Base-by-base conservation (phyloP, 2,797 vertebrate genomes). In the Arrhamphus sclerolepis region DNA sequence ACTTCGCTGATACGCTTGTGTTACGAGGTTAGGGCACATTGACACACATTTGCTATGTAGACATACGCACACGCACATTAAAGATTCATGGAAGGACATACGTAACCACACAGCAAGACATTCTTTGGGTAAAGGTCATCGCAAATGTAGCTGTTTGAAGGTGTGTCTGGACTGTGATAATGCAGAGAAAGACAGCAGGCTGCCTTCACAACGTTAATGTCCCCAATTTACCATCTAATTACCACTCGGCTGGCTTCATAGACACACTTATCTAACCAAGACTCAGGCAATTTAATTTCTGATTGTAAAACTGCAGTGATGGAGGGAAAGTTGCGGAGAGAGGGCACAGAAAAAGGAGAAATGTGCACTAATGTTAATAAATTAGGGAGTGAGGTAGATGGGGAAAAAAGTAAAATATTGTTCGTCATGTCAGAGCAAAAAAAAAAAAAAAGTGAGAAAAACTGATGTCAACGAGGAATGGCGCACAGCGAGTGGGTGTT, bases 241-340 rank as follows among this genome's bases (percentile, higher is more conserved):
- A 92, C 81, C 49, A 80, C 87, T 75, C 77, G 87, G 85, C 87
- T 56, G 81, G 87, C 90, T 93, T 93, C 92, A 92, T 90, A 91
- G 90, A 87, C 79, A 83, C 89, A 92, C 91, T 93, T 94, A 94
- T 93, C 92, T 92, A 89, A 86, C 89, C 66, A 82, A 84, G 91
- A 89, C 84, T 90, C 92, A 93, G 85, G 90, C 93, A 93, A 93
- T 93, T 93, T 92, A 91, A 94, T 92, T 91, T 92, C 87, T 91
- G 89, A 92, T 91, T 90, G 89, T 88, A 84, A 70, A 85, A 89
- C 84, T 11, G 73, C 54, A 70, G 76, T 68, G 87, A 90, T 83
- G 83, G 83, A 88, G 82, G 73, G 74, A 85, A 87, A 88, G 78
- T 81, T 81, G 86, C 75, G 72, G 81, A 87, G 78, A 81, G 84